Conservation (phyloP, 2,113 vertebrate genomes). For the Myrmecophaga tridactyla region DNA sequence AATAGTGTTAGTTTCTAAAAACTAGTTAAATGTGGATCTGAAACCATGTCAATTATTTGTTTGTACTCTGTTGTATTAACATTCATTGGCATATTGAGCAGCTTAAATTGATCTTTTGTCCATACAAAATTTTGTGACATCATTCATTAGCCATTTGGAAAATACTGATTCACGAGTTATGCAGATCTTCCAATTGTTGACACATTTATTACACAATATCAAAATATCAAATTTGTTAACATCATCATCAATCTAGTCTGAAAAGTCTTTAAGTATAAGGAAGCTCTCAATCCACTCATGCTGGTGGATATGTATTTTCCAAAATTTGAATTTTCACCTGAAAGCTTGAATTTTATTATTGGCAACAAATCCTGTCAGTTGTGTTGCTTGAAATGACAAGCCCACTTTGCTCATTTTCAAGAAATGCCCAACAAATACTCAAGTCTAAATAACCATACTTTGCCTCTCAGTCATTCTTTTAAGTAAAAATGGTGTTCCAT, state of each 20-base stretch:
- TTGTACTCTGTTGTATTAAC: not conserved
- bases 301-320: not conserved
- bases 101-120: not conserved
- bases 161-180: not conserved
- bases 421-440: not conserved
- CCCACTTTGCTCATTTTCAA: not conserved
- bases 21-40: not conserved
- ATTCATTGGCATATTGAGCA: not conserved
- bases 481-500: not conserved
- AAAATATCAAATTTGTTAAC: not conserved
- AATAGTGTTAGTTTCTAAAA: not conserved
- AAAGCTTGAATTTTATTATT: not conserved
- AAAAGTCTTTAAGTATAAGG: not conserved
- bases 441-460: not conserved
- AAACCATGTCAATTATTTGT: not conserved
- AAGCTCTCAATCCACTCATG: not conserved
- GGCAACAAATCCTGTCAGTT: not conserved
- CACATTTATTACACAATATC: not conserved
- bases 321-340: not conserved
- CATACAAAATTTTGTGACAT: not conserved
- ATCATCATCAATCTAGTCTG: not conserved
- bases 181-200: not conserved
- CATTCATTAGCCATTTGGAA: not conserved
- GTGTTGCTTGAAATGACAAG: not conserved
- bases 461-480: not conserved